Base-by-base conservation (phyloP, 2,888 invertebrate species). In the Scaeva pyrastri region DNA sequence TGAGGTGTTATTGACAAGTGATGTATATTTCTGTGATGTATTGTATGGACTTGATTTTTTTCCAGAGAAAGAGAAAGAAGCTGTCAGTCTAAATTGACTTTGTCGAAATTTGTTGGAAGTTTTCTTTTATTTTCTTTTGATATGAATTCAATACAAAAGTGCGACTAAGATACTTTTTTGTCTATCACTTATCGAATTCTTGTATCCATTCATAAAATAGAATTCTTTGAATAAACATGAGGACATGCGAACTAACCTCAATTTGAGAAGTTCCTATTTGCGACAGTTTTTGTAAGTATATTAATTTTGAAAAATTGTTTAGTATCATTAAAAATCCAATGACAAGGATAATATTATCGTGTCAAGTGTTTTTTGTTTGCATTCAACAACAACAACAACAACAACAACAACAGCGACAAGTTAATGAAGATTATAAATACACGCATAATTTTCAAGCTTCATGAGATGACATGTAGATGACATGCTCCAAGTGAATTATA, bases 361-460 rank as follows among this genome's bases (percentile, higher is more conserved):
- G 56, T 56, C 56, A 36, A 31, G 56, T 43, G 5, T 43, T 56
- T 31, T 10, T 2, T 31, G 16, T 56, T 56, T 26, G 7, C 26
- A 1, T 55, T 55, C 26, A 16, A 36, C 56, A 36, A 31, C 56
- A 56, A 16, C 16, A n/a, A n/a, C n/a, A n/a, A n/a, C n/a, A n/a
- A n/a, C n/a, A n/a, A n/a, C n/a, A n/a, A n/a, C n/a, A n/a, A n/a
- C 16, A 31, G 8, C 31, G 31, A 31, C 16, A 31, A 56, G 11
- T 16, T 16, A 56, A 19, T 36, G 23, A 52, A 16, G 16, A 31
- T 11, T 56, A n/a, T n/a, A n/a, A n/a, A n/a, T n/a, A n/a, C n/a
- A 56, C 56, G 31, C 56, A 56, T 16, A 16, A 56, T 56, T 16
- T 16, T 56, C 5, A 56, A 36, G 56, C 31, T 36, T 56, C 16